Percentiles rank a stretch among this genome's conserved stretches.
phyloP scores from a whole-genome alignment of 2,113 vertebrate genomes.

The Cyprinus carpio region DNA sequence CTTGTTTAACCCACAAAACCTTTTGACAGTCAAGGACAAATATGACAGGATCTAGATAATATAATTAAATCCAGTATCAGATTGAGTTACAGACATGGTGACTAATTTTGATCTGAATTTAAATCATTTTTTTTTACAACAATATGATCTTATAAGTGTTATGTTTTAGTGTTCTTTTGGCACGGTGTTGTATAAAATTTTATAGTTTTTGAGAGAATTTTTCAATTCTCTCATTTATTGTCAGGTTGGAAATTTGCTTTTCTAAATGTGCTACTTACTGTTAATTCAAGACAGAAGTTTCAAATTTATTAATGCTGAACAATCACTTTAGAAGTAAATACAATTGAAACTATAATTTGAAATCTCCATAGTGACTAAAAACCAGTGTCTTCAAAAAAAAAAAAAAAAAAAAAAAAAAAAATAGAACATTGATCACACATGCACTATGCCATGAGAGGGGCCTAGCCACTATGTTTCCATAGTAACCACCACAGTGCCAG shows the following conservation, averaged over 20 bases:
- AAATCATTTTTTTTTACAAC: constrained; percentile 42
- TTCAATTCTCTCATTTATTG: neutral
- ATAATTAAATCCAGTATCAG: constrained; percentile 54
- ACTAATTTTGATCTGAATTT: constrained; percentile 36
- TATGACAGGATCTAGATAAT: constrained; percentile 66
- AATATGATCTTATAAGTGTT: constrained; percentile 27
- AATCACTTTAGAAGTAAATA: constrained; percentile 50
- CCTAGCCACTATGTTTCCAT: constrained; percentile 64
- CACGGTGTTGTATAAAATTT: neutral
- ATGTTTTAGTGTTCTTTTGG: neutral
- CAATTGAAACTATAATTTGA: constrained; percentile 52
- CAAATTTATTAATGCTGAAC: constrained; percentile 43
- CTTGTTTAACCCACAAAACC: constrained; percentile 30
- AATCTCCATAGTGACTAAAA: constrained; percentile 66
- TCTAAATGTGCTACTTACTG: neutral
- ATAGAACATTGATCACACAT: constrained; percentile 35
- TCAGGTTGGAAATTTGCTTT: neutral
- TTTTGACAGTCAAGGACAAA: constrained; percentile 62
- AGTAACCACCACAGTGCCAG: constrained; percentile 63
- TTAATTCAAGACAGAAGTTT: constrained; percentile 36
- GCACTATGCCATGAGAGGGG: constrained; percentile 45
- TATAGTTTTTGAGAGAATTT: neutral
- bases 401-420: neutral
- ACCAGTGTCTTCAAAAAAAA: constrained; percentile 26
- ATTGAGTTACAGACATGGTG: constrained; percentile 55